phyloP scores from a whole-genome alignment of 2,888 invertebrate species.

The Melangyna quadrimaculata region DNA sequence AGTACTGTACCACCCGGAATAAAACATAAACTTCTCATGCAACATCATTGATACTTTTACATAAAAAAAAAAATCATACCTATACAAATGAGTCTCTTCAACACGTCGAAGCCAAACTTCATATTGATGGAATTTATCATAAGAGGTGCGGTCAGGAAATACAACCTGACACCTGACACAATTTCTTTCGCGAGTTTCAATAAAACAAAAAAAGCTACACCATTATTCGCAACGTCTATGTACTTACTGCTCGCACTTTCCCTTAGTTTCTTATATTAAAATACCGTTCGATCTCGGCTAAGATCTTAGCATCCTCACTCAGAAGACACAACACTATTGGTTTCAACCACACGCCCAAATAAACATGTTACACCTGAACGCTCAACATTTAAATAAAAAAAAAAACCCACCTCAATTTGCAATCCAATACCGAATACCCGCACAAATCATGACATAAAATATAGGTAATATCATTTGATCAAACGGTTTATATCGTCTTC shows the following conservation, averaged over 20 bases:
- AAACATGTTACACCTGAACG: slow-evolving; percentile 6
- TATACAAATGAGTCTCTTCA: neutral
- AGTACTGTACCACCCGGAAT: too few relatives aligned
- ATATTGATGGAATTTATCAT: neutral
- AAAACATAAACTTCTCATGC: neutral
- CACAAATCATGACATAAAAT: slow-evolving; percentile 10
- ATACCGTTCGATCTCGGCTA: slow-evolving; percentile 13
- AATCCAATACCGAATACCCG: slow-evolving; percentile 8
- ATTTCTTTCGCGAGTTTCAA: neutral
- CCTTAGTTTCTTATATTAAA: neutral
- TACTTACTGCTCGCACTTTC: slow-evolving; percentile 41
- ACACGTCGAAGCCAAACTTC: neutral
- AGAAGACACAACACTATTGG: slow-evolving; percentile 57
- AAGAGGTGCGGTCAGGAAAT: slow-evolving; percentile 30
- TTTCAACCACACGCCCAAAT: slow-evolving; percentile 54
- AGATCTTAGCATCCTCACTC: slow-evolving; percentile 6
- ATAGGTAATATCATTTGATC: neutral
- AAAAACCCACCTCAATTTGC: slow-evolving; percentile 10
- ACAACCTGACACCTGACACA: slow-evolving; percentile 11
- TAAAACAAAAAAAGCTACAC: neutral
- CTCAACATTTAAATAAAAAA: slow-evolving; percentile 3
- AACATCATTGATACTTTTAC: neutral
- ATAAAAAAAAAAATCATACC: too few relatives aligned
- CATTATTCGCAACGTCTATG: neutral
- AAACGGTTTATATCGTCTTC: slow-evolving; percentile 27